A percentile compares a stretch with the other conserved stretches of the same genome.
Evolutionary conservation across 2,888 invertebrate species (phyloP).

Genomic region (Deroplatys truncata): DNA sequence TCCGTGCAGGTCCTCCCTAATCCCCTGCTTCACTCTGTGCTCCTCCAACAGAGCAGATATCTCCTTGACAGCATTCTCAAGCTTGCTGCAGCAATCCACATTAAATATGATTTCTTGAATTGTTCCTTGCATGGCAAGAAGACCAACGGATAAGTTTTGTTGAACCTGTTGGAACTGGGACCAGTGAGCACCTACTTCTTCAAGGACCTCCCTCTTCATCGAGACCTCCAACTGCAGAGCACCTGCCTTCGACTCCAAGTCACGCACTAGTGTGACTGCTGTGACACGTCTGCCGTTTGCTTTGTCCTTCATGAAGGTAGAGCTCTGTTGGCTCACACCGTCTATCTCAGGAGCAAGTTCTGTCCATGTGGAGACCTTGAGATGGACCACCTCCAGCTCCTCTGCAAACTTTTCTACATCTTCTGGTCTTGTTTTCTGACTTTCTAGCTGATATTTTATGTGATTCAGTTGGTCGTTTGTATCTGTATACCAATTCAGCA

Average conservation of each 20-base stretch:
- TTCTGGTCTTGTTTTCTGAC: constrained; percentile 64
- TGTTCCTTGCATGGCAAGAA: constrained; percentile 55
- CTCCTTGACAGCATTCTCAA: constrained; percentile 49
- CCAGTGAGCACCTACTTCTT: constrained; percentile 66
- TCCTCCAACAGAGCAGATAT: constrained; percentile 51
- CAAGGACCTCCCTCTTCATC: constrained; percentile 61
- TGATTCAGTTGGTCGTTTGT: constrained; percentile 74
- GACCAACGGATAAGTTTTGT: constrained; percentile 61
- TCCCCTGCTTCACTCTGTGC: constrained; percentile 44
- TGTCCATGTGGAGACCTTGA: constrained; percentile 34
- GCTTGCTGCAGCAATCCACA: constrained; percentile 47
- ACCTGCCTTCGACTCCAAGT: constrained; percentile 67
- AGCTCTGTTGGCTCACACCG: constrained; percentile 43
- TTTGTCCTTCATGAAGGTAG: constrained; percentile 65
- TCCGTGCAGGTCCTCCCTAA: constrained; percentile 69
- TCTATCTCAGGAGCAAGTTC: constrained; percentile 34
- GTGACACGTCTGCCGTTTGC: constrained; percentile 62
- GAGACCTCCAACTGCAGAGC: constrained; percentile 63
- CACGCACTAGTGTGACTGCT: constrained; percentile 60
- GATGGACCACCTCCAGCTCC: constrained; percentile 38
- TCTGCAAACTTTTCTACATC: constrained; percentile 55
- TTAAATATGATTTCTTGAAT: constrained; percentile 54
- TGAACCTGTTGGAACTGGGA: constrained; percentile 72
- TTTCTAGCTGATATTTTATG: constrained; percentile 74
- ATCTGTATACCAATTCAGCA: constrained; percentile 77